Base-by-base conservation (phyloP, 1,140 invertebrate genomes). In the Trissolcus basalis region DNA sequence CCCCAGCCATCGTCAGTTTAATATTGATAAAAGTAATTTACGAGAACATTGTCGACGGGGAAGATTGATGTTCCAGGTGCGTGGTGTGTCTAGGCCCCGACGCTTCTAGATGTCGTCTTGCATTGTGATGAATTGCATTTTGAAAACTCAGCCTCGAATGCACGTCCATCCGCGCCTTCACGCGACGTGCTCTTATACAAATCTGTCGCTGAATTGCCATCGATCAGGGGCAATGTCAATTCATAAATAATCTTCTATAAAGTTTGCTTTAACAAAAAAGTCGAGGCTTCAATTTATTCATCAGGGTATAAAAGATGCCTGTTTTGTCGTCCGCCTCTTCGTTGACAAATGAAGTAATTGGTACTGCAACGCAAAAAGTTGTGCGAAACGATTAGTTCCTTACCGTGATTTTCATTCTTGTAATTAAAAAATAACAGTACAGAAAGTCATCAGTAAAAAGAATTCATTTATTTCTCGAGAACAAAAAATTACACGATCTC, bases 1-100 rank as follows among this genome's bases (percentile, higher is more conserved):
- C 61, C 58, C 75, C 79, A 77, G 76, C 71, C 79, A 73, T 82
- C 72, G 80, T 85, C 81, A 80, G 81, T 83, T 83, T 83, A 81
- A 86, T 87, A 87, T 86, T 83, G 86, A 87, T 85, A 84, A 86
- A 82, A 85, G 85, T 87, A 87, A 87, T 87, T 87, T 86, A 86
- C 83, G 85, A 75, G 86, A 83, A 84, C 82, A 85, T 85, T 85
- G 83, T 86, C 82, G 83, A 80, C 76, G 84, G 85, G 83, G 82
- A 87, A 87, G 86, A 87, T 87, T 87, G 85, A 87, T 87, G 86
- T 81, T 82, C 81, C 74, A 79, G 82, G 79, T 86, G 82, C 81
- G 81, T 84, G 19, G 19, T 27, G 82, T 78, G 75, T 59, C 41
- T 45, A 45, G 49, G 45, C 59, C 61, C 53, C 61, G 41, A 61